Conservation (phyloP, 2,797 vertebrate genomes). For the Lagodon rhomboides region DNA sequence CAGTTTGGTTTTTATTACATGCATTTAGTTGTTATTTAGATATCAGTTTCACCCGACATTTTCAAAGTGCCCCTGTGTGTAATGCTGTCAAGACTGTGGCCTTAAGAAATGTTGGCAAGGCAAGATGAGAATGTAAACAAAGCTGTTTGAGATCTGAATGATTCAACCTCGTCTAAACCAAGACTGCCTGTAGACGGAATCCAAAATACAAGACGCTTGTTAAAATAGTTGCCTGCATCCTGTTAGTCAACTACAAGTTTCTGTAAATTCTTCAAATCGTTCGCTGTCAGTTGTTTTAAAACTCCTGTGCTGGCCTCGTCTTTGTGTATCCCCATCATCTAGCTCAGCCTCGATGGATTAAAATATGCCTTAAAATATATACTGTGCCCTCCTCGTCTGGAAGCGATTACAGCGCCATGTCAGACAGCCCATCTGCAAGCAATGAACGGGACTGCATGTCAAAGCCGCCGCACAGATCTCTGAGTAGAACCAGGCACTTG, state of each 20-base stretch:
- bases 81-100: slow-evolving; percentile 42
- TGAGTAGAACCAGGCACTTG: slow-evolving; percentile 73
- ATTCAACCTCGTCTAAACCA: slow-evolving; percentile 43
- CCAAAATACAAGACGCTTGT: slow-evolving; percentile 28
- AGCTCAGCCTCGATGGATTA: slow-evolving; percentile 57
- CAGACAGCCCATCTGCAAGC: slow-evolving; percentile 80
- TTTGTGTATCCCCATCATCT: slow-evolving; percentile 38
- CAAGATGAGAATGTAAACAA: slow-evolving; percentile 65
- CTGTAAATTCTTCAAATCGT: slow-evolving; percentile 25
- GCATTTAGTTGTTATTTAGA: slow-evolving; percentile 55
- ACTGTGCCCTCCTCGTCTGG: slow-evolving; percentile 74
- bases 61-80: slow-evolving; percentile 56
- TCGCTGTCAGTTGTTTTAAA: slow-evolving; percentile 50
- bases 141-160: slow-evolving; percentile 60
- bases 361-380: slow-evolving; percentile 75
- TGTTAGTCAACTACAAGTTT: slow-evolving; percentile 14
- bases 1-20: slow-evolving; percentile 19
- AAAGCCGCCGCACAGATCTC: slow-evolving; percentile 74
- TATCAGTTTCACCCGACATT: slow-evolving; percentile 51
- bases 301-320: slow-evolving; percentile 4
- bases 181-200: slow-evolving; percentile 48
- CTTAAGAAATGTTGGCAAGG: slow-evolving; percentile 61
- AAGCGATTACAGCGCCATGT: slow-evolving; percentile 78
- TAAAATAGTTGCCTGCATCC: slow-evolving; percentile 26
- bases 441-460: slow-evolving; percentile 79